Conservation (phyloP, 2,888 invertebrate genomes). For the Laothoe populi region DNA sequence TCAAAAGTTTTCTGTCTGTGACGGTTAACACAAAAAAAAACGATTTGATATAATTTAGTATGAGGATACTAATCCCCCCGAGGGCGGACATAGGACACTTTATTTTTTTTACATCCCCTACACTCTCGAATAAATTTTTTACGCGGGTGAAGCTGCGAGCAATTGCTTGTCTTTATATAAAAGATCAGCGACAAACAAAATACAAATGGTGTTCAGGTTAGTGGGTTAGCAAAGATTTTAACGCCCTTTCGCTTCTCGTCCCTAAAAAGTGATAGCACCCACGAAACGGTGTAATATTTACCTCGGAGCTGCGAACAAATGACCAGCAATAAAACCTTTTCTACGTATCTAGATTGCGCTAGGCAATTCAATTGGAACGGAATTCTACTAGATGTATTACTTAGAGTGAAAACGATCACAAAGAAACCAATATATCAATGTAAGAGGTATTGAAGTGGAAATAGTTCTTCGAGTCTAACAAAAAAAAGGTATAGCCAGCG, state of each 20-base stretch:
- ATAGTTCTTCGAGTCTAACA: background rate
- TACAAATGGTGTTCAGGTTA: background rate
- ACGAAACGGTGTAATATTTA: slow-evolving; percentile 6
- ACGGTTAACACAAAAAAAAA: too few relatives aligned
- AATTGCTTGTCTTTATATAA: too few relatives aligned
- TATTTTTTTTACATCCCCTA: too few relatives aligned
- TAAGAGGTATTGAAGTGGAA: background rate
- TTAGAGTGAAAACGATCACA: background rate
- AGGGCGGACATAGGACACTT: too few relatives aligned
- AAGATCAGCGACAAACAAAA: too few relatives aligned
- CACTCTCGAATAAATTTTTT: too few relatives aligned
- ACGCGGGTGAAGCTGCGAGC: too few relatives aligned
- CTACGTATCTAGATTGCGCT: slow-evolving; percentile 7
- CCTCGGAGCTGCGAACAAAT: background rate
- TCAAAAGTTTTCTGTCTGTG: too few relatives aligned
- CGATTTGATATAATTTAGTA: too few relatives aligned
- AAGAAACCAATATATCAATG: background rate
- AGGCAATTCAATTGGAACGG: slow-evolving; percentile 17
- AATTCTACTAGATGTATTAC: slow-evolving; percentile 3
- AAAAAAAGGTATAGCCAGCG: background rate
- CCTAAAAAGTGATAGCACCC: background rate
- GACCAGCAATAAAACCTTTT: slow-evolving; percentile 14
- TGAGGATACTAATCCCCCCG: too few relatives aligned
- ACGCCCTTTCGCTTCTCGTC: background rate
- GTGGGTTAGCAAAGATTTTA: background rate